Evolutionary conservation across 2,888 invertebrate genomes (phyloP).

Genomic region (Serrognathus titanus): DNA sequence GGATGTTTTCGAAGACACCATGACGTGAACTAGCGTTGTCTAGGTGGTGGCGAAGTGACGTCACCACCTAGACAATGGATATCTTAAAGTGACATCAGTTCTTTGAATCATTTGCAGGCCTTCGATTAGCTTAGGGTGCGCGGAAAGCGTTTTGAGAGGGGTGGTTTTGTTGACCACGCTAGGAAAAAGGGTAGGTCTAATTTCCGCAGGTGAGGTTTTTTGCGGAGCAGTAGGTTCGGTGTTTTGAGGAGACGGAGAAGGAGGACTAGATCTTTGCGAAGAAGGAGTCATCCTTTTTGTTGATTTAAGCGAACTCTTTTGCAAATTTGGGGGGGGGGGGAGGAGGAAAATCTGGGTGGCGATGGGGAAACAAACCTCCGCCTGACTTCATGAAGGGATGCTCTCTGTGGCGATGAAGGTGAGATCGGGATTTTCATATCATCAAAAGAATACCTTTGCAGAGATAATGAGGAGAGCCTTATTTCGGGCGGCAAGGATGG

Average conservation of each 20-base stretch:
- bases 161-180: slow-evolving; percentile 15
- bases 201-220: slow-evolving; percentile 24
- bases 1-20: too few relatives aligned
- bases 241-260: slow-evolving; percentile 6
- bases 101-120: slow-evolving; percentile 59
- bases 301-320: slow-evolving; percentile 4
- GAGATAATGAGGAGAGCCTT: slow-evolving; percentile 3
- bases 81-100: slow-evolving; percentile 61
- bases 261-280: slow-evolving; percentile 7
- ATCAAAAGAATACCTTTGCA: slow-evolving; percentile 8
- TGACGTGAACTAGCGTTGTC: too few relatives aligned
- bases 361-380: neutral
- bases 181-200: slow-evolving; percentile 21
- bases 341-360: neutral
- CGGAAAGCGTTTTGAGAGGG: slow-evolving; percentile 22
- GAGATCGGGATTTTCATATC: neutral
- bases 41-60: too few relatives aligned
- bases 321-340: neutral
- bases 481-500: slow-evolving; percentile 3
- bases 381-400: neutral
- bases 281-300: slow-evolving; percentile 6
- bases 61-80: too few relatives aligned
- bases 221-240: slow-evolving; percentile 5
- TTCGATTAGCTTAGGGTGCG: slow-evolving; percentile 45
- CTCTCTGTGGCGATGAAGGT: neutral